phyloP scores from a whole-genome alignment of 2,113 vertebrate genomes.

The Lonchura striata region DNA sequence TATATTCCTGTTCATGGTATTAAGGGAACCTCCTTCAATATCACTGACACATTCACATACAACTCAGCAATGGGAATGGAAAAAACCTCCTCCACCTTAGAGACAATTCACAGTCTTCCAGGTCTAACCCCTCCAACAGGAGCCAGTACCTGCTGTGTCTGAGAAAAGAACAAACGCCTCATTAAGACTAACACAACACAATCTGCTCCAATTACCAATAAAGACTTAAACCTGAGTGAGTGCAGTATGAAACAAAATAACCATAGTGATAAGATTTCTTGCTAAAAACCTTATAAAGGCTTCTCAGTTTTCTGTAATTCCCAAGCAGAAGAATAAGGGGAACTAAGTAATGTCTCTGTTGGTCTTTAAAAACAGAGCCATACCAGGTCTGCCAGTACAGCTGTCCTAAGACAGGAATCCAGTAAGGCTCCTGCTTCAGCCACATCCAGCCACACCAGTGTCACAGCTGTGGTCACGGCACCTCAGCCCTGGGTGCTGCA shows the following conservation, averaged over 20 bases:
- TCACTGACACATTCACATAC: not conserved
- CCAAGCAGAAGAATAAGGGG: not conserved
- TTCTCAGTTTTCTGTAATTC: not conserved
- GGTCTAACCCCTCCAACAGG: not conserved
- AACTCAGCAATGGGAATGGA: not conserved
- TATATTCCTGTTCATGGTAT: not conserved
- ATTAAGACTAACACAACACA: not conserved
- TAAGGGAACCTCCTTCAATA: not conserved
- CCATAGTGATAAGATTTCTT: not conserved
- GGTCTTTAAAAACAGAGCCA: not conserved
- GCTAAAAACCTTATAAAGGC: not conserved
- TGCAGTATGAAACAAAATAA: not conserved
- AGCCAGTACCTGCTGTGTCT: not conserved
- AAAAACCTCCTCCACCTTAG: not conserved
- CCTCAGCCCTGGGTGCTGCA: not conserved
- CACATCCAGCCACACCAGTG: not conserved
- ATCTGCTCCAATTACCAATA: not conserved
- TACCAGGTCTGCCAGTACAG: not conserved
- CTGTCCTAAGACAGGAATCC: not conserved
- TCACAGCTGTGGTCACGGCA: not conserved
- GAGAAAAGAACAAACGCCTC: not conserved
- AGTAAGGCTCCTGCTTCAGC: not conserved
- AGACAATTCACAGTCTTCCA: not conserved
- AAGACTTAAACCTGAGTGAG: not conserved
- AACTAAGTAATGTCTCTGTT: not conserved